phyloP scores from a whole-genome alignment of 2,888 invertebrate genomes.

The Blastobasis adustella region DNA sequence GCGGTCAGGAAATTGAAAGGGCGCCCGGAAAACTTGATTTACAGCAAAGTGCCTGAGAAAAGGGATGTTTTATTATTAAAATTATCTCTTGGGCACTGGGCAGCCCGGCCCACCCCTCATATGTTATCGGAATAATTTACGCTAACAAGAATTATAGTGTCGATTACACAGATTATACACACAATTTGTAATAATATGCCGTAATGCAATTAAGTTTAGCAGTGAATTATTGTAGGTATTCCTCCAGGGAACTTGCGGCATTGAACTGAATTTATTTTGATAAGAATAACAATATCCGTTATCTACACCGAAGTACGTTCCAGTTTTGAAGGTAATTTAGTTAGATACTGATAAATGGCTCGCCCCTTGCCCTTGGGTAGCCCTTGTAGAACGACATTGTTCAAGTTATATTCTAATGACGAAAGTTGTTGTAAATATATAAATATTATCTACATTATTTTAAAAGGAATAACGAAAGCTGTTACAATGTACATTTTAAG shows the following conservation, averaged over 20 bases:
- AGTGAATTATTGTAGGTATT: neutral
- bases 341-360: too few relatives aligned
- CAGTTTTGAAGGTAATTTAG: too few relatives aligned
- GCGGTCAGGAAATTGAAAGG: conserved; percentile 67
- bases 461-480: too few relatives aligned
- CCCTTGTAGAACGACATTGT: neutral
- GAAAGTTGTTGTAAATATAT: neutral
- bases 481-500: too few relatives aligned
- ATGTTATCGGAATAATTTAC: conserved; percentile 24
- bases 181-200: neutral
- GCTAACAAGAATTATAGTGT: conserved; percentile 27
- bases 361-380: too few relatives aligned
- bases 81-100: conserved; percentile 47
- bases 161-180: conserved; percentile 29
- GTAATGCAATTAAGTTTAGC: neutral
- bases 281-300: neutral
- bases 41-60: conserved; percentile 58
- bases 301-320: too few relatives aligned
- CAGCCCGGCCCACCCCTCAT: conserved; percentile 24
- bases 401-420: neutral
- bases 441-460: too few relatives aligned
- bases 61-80: conserved; percentile 66
- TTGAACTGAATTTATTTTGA: neutral
- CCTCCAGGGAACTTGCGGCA: neutral
- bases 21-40: conserved; percentile 63